phyloP scores from a whole-genome alignment of 2,888 invertebrate genomes.

The Cancer borealis region DNA sequence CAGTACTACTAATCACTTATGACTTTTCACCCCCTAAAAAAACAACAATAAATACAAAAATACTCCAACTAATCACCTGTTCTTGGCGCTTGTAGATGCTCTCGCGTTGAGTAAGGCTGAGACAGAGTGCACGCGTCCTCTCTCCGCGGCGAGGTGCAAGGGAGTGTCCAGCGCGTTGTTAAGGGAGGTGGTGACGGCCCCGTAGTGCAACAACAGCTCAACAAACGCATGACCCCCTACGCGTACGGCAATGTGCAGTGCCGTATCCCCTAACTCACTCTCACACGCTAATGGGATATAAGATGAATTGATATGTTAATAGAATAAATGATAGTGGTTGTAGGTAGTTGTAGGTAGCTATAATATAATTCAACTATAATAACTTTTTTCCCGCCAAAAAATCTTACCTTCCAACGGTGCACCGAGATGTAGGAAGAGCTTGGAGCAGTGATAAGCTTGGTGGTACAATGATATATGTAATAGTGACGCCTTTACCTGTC shows the following conservation, averaged over 20 bases:
- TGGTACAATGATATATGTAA: slow-evolving; percentile 71
- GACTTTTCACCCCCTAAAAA: no score
- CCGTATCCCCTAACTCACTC: slow-evolving; percentile 68
- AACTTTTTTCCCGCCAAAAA: not conserved
- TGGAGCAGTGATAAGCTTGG: slow-evolving; percentile 67
- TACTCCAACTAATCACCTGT: not conserved
- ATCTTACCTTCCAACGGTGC: slow-evolving; percentile 71
- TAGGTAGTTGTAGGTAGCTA: no score
- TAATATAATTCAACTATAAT: no score
- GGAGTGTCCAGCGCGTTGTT: slow-evolving; percentile 70
- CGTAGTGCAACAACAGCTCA: slow-evolving; percentile 61
- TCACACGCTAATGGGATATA: no score
- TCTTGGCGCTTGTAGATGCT: slow-evolving; percentile 38
- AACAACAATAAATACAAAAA: no score
- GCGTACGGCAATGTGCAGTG: slow-evolving; percentile 61
- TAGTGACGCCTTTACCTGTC: slow-evolving; percentile 39
- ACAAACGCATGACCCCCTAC: slow-evolving; percentile 47
- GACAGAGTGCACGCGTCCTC: slow-evolving; percentile 58
- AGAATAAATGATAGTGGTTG: no score
- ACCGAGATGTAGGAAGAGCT: slow-evolving; percentile 74
- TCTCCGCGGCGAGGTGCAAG: slow-evolving; percentile 64
- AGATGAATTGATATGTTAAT: no score
- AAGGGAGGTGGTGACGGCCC: slow-evolving; percentile 53
- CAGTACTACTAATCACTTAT: no score
- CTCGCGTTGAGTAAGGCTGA: slow-evolving; percentile 49